A percentile compares a stretch with the other conserved stretches of the same genome.
Evolutionary conservation across 2,797 vertebrate genomes (phyloP).

Genomic region (Etheostoma nigrum): DNA sequence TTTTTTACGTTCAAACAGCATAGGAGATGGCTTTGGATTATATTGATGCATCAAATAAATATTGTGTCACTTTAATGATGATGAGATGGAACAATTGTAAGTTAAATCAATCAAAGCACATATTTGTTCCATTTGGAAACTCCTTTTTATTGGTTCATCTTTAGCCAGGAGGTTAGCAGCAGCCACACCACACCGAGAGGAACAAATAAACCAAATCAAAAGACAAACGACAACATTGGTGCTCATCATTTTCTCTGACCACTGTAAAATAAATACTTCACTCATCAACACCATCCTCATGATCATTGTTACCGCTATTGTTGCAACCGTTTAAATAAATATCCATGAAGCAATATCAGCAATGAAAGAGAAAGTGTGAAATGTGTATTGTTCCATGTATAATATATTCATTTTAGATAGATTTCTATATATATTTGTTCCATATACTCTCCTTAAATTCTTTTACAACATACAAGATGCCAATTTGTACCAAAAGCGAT

Average conservation of each 20-base stretch:
- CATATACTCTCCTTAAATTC: constrained; percentile 84
- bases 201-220: constrained; percentile 69
- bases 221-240: constrained; percentile 70
- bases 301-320: constrained; percentile 49
- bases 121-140: constrained; percentile 71
- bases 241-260: constrained; percentile 63
- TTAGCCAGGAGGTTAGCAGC: constrained; percentile 78
- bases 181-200: constrained; percentile 77
- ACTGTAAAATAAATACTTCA: constrained; percentile 81
- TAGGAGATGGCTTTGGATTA: not conserved
- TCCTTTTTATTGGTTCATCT: constrained; percentile 84
- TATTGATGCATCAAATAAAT: not conserved
- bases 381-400: constrained; percentile 74
- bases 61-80: not conserved
- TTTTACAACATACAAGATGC: constrained; percentile 85
- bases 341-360: constrained; percentile 74
- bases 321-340: constrained; percentile 84
- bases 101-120: not conserved
- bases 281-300: constrained; percentile 38
- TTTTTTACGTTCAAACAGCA: not conserved
- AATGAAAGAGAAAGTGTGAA: constrained; percentile 71
- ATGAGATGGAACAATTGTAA: too few species aligned
- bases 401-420: constrained; percentile 80
- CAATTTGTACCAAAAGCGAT: constrained; percentile 84
- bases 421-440: constrained; percentile 80